Evolutionary conservation across 2,113 vertebrate species (phyloP), one percentile per base, ranked within the genome.

Genomic region (Xyliphius kryptos): DNA sequence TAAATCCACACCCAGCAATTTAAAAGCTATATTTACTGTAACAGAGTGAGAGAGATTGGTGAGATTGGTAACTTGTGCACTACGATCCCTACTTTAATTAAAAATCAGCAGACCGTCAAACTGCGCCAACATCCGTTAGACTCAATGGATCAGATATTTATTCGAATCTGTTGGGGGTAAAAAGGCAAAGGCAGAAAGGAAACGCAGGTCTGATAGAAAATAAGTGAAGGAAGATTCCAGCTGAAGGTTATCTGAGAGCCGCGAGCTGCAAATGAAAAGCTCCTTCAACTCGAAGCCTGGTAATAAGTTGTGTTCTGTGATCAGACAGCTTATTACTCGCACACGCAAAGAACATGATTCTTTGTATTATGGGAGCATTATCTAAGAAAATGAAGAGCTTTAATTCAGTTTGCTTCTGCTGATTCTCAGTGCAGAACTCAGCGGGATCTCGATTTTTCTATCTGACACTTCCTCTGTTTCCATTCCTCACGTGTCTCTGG

Each of bases 21-120:
- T 32, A 32, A 32, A 26, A 32, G 26, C 26, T 32, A 2, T 32
- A 32, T 32, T 40, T 59, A 56, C 68, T 52, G 74, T 72, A 61
- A 76, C 71, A 67, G 56, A 14, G 61, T 74, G 54, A 56, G 48
- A 56, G 49, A 38, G n/a, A 11, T 56, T 15, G 37, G 56, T 51
- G 43, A 40, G 63, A 2, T 20, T 21, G 49, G 67, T 56, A 57
- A 61, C 54, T 32, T 16, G 15, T 41, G 74, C 66, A 68, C 72
- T 14, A 48, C 38, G 5, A 13, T 14, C 63, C 40, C 54, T 38
- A 63, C 74, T 79, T 84, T 81, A 83, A 81, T 85, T 71, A 80
- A 79, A 79, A 66, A 76, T 75, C 73, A 74, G 53, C 70, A 62
- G 78, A 75, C 61, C 67, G 69, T 74, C 56, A 68, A 69, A 61